Conservation (phyloP, 2,113 vertebrate genomes). For the Thamnaconus septentrionalis region DNA sequence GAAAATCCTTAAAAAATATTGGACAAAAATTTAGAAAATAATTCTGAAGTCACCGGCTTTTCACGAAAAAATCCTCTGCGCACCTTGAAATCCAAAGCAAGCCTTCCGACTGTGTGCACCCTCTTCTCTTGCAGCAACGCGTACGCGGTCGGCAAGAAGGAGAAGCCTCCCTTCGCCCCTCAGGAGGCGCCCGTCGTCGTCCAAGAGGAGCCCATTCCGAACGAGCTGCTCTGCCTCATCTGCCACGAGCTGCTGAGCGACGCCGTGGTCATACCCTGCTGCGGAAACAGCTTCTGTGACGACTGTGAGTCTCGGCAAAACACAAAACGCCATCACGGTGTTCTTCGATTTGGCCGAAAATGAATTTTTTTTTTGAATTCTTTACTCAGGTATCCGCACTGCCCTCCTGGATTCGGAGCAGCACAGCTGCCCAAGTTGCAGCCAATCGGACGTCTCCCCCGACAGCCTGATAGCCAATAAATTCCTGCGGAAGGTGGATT, state of each 20-base stretch:
- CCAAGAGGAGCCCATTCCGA: slow-evolving; percentile 86
- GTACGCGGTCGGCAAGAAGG: slow-evolving; percentile 95
- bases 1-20: no score
- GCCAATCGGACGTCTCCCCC: slow-evolving; percentile 91
- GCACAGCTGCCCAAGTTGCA: slow-evolving; percentile 90
- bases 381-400: slow-evolving; percentile 86
- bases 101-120: background rate
- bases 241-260: slow-evolving; percentile 94
- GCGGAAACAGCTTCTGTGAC: slow-evolving; percentile 97
- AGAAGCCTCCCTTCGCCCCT: slow-evolving; percentile 89
- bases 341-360: background rate
- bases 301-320: slow-evolving; percentile 84
- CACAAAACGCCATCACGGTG: background rate
- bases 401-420: slow-evolving; percentile 93
- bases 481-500: slow-evolving; percentile 90
- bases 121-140: slow-evolving; percentile 80
- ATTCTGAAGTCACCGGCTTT: no score
- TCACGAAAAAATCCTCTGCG: background rate
- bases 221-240: slow-evolving; percentile 91
- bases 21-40: no score
- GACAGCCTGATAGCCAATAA: slow-evolving; percentile 95
- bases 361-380: background rate
- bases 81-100: background rate
- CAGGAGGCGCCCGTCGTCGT: slow-evolving; percentile 82
- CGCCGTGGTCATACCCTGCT: slow-evolving; percentile 97